Conservation (phyloP, 2,888 invertebrate species). For the Cremastinae sp. region DNA sequence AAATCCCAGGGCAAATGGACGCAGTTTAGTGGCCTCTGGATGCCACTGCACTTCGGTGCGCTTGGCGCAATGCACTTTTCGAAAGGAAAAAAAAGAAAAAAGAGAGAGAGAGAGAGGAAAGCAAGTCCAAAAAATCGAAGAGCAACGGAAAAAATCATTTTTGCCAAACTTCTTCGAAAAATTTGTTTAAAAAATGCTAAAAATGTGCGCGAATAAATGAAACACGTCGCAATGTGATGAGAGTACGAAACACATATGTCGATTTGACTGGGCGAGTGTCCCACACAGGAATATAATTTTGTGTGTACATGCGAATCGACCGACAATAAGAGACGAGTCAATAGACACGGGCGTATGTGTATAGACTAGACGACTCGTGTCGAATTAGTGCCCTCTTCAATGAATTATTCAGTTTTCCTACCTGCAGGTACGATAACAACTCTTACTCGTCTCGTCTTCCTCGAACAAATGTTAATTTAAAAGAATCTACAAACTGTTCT, state of each 20-base stretch:
- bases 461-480: no score
- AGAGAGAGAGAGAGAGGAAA: not conserved
- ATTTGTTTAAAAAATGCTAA: not conserved
- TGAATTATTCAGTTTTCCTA: conserved; percentile 53
- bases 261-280: not conserved
- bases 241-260: not conserved
- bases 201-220: not conserved
- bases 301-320: conserved; percentile 9
- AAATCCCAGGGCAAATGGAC: conserved; percentile 60
- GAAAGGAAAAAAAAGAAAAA: not conserved
- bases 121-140: no score
- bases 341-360: not conserved
- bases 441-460: not conserved
- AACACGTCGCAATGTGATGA: not conserved
- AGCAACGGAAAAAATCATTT: no score
- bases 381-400: conserved; percentile 48
- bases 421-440: conserved; percentile 14
- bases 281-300: not conserved
- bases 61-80: conserved; percentile 24
- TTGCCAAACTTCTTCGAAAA: not conserved
- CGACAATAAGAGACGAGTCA: conserved; percentile 18
- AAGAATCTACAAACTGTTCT: no score
- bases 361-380: conserved; percentile 35
- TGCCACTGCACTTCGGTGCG: conserved; percentile 41
- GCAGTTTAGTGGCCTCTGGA: conserved; percentile 48